Conservation (phyloP, 2,797 vertebrate species). For the Pangasius mekongensis region DNA sequence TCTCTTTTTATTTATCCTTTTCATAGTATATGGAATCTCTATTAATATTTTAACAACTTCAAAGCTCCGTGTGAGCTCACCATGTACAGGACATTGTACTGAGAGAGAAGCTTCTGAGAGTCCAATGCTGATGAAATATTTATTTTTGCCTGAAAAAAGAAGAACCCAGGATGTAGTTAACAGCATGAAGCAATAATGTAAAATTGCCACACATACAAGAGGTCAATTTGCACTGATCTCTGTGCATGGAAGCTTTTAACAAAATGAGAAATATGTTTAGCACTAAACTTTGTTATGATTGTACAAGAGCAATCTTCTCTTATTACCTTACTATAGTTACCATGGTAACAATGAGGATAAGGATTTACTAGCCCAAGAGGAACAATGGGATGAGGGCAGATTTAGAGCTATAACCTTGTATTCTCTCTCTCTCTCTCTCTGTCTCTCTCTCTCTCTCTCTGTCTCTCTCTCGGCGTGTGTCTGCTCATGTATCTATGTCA, state of each 20-base stretch:
- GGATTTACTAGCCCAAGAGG: neutral
- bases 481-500: neutral
- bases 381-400: neutral
- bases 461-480: neutral
- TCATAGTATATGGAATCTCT: neutral
- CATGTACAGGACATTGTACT: neutral
- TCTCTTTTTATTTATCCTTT: neutral
- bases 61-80: neutral
- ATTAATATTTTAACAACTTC: neutral
- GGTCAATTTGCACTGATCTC: neutral
- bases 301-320: neutral
- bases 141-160: neutral
- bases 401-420: neutral
- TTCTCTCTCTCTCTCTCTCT: neutral
- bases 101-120: neutral
- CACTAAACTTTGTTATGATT: neutral
- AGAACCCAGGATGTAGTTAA: neutral
- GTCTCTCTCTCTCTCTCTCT: too few relatives aligned
- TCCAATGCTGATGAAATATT: neutral
- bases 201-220: neutral
- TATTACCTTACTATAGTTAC: neutral
- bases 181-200: neutral
- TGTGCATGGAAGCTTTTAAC: neutral
- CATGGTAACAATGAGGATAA: neutral
- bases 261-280: neutral